Base-by-base conservation (phyloP, 2,113 vertebrate species). In the Cnemophilus loriae region DNA sequence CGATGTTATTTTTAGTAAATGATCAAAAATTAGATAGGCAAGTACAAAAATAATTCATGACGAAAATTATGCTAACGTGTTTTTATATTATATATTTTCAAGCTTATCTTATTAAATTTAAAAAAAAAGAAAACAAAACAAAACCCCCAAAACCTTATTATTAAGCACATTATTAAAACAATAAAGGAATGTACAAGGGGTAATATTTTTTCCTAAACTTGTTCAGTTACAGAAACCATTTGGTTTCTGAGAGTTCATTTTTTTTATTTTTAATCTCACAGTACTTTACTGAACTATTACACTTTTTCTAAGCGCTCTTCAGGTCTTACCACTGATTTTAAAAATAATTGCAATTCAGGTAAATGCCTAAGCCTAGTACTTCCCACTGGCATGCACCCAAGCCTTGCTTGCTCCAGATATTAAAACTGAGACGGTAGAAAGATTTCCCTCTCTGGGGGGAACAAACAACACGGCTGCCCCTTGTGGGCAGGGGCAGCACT, bases 391-490 rank as follows among this genome's bases (percentile, higher is more conserved):
- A 39, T 3, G 2, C 15, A 46, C 27, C 6, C 41, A 75, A 79
- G 33, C n/a, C 42, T 27, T 42, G 16, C 15, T 19, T 67, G 44
- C 55, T 55, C 39, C 50, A 69, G 44, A 8, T 42, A 24, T 14
- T 41, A 32, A 12, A 67, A 52, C 11, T n/a, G 60, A 70, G 13
- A 26, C 10, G 10, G 24, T 12, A 42, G 39, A 61, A 76, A 32
- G 5, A 4, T 63, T 77, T 81, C 18, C 21, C 12, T 52, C 42
- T 73, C n/a, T 68, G 35, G 4, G 11, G 74, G 21, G 39, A 60
- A n/a, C 42, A 68, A 50, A 26, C 4, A 21, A 8, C 21, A 32
- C 5, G 0, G 16, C 56, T 11, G 2, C 13, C 8, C 13, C 0
- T 0, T 32, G 4, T 16, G 26, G 46, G 26, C 1, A 0, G 26